Evolutionary conservation across 2,113 vertebrate species (phyloP).

Genomic region (Eulemur macaco): DNA sequence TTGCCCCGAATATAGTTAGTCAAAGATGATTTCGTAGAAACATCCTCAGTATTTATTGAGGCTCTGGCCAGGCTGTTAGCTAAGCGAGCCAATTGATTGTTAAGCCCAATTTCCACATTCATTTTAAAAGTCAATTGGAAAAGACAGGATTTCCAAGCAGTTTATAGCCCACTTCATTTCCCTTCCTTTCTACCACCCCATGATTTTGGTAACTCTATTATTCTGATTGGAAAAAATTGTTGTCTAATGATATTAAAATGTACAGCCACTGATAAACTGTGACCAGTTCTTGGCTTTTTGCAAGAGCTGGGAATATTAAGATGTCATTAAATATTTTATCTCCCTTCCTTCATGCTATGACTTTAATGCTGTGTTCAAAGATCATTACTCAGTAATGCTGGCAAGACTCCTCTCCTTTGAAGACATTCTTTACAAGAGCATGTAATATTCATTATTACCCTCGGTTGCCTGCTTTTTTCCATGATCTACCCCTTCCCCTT

Average conservation of each 20-base stretch:
- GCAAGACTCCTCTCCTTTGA: slow-evolving; percentile 56
- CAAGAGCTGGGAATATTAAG: slow-evolving; percentile 68
- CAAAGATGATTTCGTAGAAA: slow-evolving; percentile 31
- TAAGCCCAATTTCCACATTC: slow-evolving; percentile 45
- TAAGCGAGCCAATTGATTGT: slow-evolving; percentile 45
- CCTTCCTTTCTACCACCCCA: not conserved
- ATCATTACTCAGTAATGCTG: slow-evolving; percentile 64
- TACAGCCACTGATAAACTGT: slow-evolving; percentile 57
- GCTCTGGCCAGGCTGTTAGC: slow-evolving; percentile 2
- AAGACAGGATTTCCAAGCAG: slow-evolving; percentile 41
- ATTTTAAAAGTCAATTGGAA: slow-evolving; percentile 56
- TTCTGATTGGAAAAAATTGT: slow-evolving; percentile 51
- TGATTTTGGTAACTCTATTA: slow-evolving; percentile 54
- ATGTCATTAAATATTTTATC: slow-evolving; percentile 75
- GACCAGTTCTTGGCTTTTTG: slow-evolving; percentile 64
- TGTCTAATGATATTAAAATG: slow-evolving; percentile 69
- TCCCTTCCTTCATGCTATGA: slow-evolving; percentile 62
- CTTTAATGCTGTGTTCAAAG: slow-evolving; percentile 67
- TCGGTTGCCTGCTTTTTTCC: not conserved
- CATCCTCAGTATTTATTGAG: slow-evolving; percentile 25
- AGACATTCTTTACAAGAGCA: slow-evolving; percentile 45
- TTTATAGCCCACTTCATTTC: slow-evolving; percentile 30
- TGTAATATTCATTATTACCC: slow-evolving; percentile 56
- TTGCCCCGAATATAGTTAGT: not conserved
- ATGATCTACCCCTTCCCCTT: not conserved